Percentiles rank a stretch among this genome's conserved stretches.
Conservation (phyloP, 2,113 vertebrate species). For the Callospermophilus lateralis region DNA sequence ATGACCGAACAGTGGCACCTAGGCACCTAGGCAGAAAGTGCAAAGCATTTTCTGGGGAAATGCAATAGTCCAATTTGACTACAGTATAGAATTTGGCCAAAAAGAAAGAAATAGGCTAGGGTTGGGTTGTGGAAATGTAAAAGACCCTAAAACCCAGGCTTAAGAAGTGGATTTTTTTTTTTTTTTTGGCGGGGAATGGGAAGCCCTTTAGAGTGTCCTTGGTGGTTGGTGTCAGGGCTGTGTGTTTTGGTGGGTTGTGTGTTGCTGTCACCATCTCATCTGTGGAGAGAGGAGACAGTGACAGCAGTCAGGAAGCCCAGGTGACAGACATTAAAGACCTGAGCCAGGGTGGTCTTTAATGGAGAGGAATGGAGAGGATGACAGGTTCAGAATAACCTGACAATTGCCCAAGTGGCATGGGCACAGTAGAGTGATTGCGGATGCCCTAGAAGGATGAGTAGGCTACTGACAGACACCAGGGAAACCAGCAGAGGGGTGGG, state of each 20-base stretch:
- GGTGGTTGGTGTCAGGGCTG: not conserved
- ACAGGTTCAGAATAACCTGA: not conserved
- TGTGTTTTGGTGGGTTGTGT: not conserved
- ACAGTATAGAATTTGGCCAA: not conserved
- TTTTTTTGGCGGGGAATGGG: not conserved
- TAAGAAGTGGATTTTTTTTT: not conserved
- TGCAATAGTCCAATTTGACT: not conserved
- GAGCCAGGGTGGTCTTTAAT: not conserved
- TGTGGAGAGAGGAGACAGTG: not conserved
- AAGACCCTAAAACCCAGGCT: not conserved
- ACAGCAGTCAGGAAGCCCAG: not conserved
- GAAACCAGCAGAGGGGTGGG: not conserved
- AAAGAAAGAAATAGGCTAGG: not conserved
- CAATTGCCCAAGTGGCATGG: not conserved
- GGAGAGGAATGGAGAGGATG: not conserved
- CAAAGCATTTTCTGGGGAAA: not conserved
- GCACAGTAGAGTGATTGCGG: not conserved
- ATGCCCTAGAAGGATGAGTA: not conserved
- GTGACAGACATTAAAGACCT: not conserved
- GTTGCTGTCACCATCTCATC: not conserved
- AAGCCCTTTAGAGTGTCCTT: not conserved
- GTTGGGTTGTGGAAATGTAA: not conserved
- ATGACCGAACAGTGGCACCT: not conserved
- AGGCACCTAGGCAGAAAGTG: not conserved
- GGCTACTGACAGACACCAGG: not conserved